Conservation (phyloP, 2,888 invertebrate genomes). For the Isotomurus palustris region DNA sequence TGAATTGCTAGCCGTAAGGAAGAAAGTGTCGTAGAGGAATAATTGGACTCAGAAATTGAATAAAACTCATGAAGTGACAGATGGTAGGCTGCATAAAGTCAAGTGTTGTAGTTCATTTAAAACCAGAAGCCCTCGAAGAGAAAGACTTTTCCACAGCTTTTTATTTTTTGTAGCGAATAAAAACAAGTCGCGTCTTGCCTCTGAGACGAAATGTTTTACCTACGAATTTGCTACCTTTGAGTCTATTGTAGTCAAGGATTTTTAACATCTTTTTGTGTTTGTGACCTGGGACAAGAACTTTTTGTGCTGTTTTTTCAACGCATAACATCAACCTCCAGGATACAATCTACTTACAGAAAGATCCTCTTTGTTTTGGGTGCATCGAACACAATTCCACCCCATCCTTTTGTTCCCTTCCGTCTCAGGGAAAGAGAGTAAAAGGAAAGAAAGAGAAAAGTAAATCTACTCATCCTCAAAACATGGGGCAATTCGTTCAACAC, state of each 20-base stretch:
- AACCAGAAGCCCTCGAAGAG: too few relatives aligned
- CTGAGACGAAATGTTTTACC: too few relatives aligned
- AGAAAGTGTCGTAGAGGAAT: neutral
- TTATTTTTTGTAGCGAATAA: too few relatives aligned
- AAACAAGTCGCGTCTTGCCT: too few relatives aligned
- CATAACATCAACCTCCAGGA: neutral
- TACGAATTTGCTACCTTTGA: too few relatives aligned
- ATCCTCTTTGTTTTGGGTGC: too few relatives aligned
- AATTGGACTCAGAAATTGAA: constrained; percentile 10
- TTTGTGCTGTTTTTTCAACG: neutral
- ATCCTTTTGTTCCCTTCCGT: neutral
- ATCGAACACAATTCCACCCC: neutral
- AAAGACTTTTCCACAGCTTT: too few relatives aligned
- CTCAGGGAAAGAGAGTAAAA: constrained; percentile 5
- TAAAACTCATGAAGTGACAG: constrained; percentile 11
- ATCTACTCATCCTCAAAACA: constrained; percentile 4
- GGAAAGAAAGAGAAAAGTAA: constrained; percentile 1
- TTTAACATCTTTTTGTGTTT: neutral
- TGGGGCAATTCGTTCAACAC: constrained; percentile 5
- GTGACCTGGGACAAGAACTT: constrained; percentile 1
- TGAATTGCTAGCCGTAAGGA: neutral
- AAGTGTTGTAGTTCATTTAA: too few relatives aligned
- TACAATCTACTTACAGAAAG: too few relatives aligned
- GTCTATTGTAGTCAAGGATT: too few relatives aligned
- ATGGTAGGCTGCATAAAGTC: too few relatives aligned